Conservation (phyloP, 1,140 invertebrate genomes). For the Lasioglossum baleicum region DNA sequence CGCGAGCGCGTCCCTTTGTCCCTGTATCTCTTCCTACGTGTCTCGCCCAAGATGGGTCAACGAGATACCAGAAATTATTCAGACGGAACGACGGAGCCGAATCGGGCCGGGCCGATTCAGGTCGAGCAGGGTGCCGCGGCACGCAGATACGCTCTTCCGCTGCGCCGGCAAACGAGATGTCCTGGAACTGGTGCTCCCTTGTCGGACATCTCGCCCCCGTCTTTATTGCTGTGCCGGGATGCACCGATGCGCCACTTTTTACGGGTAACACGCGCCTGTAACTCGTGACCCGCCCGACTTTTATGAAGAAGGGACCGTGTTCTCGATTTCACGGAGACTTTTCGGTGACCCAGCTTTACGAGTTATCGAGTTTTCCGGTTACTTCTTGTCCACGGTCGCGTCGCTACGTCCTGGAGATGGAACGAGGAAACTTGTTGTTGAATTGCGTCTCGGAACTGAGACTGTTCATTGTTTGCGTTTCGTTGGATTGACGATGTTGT, state of each 20-base stretch:
- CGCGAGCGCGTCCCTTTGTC: constrained; percentile 8
- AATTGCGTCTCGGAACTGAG: neutral
- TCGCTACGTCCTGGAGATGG: neutral
- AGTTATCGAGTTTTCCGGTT: neutral
- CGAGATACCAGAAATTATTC: constrained; percentile 67
- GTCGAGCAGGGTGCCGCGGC: neutral
- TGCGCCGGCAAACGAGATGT: neutral
- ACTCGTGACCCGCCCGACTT: neutral
- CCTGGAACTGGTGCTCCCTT: constrained; percentile 4
- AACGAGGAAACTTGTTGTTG: neutral
- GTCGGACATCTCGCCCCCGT: constrained; percentile 19
- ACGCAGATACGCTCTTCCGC: no score
- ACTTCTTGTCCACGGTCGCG: neutral
- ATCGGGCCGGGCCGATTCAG: neutral
- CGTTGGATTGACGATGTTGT: no score
- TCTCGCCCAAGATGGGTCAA: constrained; percentile 62
- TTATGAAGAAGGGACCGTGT: neutral
- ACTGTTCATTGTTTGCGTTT: no score
- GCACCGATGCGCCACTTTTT: constrained; percentile 23
- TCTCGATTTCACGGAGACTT: neutral
- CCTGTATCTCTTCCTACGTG: constrained; percentile 42
- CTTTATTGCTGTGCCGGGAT: constrained; percentile 19
- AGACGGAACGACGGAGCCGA: constrained; percentile 48
- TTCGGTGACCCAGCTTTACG: constrained; percentile 5
- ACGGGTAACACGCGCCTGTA: neutral